phyloP scores from a whole-genome alignment of 2,113 vertebrate genomes.

The Semicossyphus pulcher region DNA sequence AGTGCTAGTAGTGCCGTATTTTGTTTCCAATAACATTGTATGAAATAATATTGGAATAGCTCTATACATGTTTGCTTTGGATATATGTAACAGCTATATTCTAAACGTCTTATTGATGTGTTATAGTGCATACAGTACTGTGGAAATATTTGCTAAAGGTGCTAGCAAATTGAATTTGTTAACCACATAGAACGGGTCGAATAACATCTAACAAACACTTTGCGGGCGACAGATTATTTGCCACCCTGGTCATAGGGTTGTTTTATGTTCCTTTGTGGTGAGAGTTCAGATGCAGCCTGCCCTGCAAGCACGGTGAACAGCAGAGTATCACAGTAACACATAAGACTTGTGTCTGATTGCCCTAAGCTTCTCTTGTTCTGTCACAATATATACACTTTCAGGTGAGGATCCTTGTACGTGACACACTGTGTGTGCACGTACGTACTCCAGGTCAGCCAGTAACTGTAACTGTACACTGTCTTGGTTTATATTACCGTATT shows the following conservation, averaged over 20 bases:
- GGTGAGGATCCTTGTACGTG: neutral
- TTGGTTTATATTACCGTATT: slow-evolving; percentile 51
- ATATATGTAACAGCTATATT: neutral
- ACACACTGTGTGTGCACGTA: neutral
- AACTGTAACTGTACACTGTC: slow-evolving; percentile 39
- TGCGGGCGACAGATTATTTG: neutral
- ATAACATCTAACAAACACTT: slow-evolving; percentile 1
- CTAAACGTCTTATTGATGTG: neutral
- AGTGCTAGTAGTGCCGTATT: neutral
- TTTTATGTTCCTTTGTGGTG: neutral
- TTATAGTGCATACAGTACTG: neutral
- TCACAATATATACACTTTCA: neutral
- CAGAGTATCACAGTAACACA: neutral
- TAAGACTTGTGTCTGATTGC: neutral
- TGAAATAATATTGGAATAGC: neutral
- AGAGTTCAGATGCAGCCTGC: slow-evolving; percentile 3
- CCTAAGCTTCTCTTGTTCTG: neutral
- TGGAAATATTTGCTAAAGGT: neutral
- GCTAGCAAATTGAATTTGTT: neutral
- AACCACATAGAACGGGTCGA: neutral
- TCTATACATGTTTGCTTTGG: neutral
- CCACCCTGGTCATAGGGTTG: neutral
- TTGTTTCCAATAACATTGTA: neutral
- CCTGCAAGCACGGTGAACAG: neutral
- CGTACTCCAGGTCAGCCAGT: slow-evolving; percentile 24